phyloP scores from a whole-genome alignment of 2,113 vertebrate genomes.

The Corythornis madagascariensis region DNA sequence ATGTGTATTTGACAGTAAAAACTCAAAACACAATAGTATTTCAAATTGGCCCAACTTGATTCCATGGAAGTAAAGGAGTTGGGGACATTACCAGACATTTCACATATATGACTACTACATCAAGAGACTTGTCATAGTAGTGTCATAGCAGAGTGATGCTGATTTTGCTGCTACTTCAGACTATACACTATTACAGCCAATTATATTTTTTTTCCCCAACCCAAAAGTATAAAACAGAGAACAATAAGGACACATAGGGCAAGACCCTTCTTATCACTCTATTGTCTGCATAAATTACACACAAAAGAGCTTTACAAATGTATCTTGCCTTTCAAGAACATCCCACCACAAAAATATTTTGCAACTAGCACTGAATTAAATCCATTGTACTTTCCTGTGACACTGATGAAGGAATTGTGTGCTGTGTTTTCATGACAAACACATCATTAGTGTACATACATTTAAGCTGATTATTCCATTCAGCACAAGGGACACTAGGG shows the following conservation, averaged over 20 bases:
- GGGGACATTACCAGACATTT: not conserved
- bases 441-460: slow-evolving; percentile 87
- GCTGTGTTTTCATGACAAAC: slow-evolving; percentile 86
- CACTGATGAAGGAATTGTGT: slow-evolving; percentile 80
- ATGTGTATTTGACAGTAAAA: not conserved
- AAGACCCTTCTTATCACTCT: slow-evolving; percentile 23
- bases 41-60: not conserved
- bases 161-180: not conserved
- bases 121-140: not conserved
- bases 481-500: slow-evolving; percentile 78
- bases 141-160: not conserved
- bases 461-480: slow-evolving; percentile 93
- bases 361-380: slow-evolving; percentile 70
- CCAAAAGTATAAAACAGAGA: slow-evolving; percentile 53
- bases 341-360: slow-evolving; percentile 69
- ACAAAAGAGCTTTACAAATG: slow-evolving; percentile 56
- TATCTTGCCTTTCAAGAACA: slow-evolving; percentile 59
- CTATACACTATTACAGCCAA: not conserved
- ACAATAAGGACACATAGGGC: slow-evolving; percentile 39
- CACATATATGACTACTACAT: not conserved
- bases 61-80: not conserved
- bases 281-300: slow-evolving; percentile 43
- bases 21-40: not conserved
- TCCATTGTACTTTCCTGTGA: slow-evolving; percentile 62
- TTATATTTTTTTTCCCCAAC: slow-evolving; percentile 16